A percentile compares a stretch with the other conserved stretches of the same genome.
phyloP scores from a whole-genome alignment of 1,140 invertebrate genomes.

The Drosophila pseudoobscura region DNA sequence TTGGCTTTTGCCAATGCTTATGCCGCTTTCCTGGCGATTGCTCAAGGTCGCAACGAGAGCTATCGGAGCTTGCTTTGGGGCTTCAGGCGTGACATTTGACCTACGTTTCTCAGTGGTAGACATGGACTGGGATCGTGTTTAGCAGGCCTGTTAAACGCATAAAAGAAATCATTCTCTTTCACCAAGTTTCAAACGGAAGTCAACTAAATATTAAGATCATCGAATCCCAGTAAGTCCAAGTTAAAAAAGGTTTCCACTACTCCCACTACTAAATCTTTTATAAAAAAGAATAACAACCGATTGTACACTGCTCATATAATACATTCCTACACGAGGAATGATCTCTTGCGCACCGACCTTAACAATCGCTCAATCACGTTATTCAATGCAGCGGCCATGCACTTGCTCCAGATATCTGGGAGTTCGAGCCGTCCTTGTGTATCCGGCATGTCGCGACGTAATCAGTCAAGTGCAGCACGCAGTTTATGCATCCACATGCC shows the following conservation, averaged over 20 bases:
- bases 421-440: not conserved
- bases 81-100: conserved; percentile 21
- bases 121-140: conserved; percentile 2
- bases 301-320: no score
- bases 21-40: conserved; percentile 31
- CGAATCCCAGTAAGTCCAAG: not conserved
- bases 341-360: conserved; percentile 11
- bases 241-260: no score
- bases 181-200: no score
- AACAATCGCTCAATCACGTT: conserved; percentile 14
- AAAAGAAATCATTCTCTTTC: not conserved
- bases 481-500: conserved; percentile 4
- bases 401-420: conserved; percentile 48
- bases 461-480: conserved; percentile 67
- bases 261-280: no score
- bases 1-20: conserved; percentile 11
- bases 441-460: conserved; percentile 9
- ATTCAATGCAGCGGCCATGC: conserved; percentile 28
- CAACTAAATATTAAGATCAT: no score
- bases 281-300: no score
- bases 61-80: conserved; percentile 14
- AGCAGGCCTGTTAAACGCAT: not conserved
- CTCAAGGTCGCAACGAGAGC: conserved; percentile 39
- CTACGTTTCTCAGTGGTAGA: not conserved
- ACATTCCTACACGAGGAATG: not conserved